Conservation (phyloP, 2,797 vertebrate genomes). For the Poecile montanus region DNA sequence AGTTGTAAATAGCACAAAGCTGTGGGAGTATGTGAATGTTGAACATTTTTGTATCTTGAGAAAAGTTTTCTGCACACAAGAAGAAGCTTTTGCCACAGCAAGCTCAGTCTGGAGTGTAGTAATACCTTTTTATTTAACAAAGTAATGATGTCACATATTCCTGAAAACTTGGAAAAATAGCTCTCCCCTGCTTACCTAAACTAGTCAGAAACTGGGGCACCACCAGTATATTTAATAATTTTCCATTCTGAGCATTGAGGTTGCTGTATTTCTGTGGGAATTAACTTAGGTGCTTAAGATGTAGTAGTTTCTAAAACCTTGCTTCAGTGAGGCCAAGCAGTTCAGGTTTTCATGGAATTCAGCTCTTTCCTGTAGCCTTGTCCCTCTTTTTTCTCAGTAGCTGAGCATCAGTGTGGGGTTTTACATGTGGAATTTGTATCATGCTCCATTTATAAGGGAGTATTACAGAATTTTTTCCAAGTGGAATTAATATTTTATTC, state of each 20-base stretch:
- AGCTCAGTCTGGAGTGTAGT: neutral
- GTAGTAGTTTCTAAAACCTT: neutral
- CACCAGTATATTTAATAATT: neutral
- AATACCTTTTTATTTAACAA: neutral
- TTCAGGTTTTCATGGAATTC: neutral
- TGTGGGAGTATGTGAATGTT: neutral
- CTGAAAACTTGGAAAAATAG: neutral
- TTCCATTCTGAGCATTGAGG: neutral
- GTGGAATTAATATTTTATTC: conserved; percentile 23
- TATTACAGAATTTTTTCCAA: neutral
- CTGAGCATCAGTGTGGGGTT: neutral
- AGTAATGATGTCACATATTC: neutral
- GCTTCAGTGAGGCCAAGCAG: neutral
- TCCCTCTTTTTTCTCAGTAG: neutral
- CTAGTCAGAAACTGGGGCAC: neutral
- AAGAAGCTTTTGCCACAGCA: neutral
- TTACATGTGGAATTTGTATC: neutral
- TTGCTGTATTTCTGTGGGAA: neutral
- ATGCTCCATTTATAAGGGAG: neutral
- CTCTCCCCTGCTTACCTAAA: neutral
- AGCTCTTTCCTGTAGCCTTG: neutral
- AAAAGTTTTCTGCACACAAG: neutral
- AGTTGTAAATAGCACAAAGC: neutral
- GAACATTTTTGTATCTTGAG: neutral
- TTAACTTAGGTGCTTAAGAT: neutral